phyloP scores from a whole-genome alignment of 2,797 vertebrate species.

The Hozukius guyotensis region DNA sequence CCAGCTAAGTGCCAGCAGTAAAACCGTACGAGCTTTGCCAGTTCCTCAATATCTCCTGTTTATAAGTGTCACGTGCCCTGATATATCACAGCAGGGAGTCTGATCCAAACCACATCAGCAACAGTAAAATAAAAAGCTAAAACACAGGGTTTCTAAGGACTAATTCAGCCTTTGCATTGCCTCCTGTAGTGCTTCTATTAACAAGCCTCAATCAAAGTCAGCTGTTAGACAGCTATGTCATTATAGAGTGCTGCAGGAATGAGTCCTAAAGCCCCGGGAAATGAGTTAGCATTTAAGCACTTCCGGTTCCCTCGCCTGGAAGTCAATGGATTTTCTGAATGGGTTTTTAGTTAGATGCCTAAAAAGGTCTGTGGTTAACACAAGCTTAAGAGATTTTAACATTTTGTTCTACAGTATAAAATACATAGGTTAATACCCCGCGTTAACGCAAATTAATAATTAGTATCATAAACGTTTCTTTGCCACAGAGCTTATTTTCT shows the following conservation, averaged over 20 bases:
- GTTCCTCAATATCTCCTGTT: conserved; percentile 28
- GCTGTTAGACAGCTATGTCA: neutral
- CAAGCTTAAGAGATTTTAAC: too few relatives aligned
- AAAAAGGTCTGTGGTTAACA: too few relatives aligned
- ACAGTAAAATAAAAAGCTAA: conserved; percentile 11
- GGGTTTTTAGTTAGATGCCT: too few relatives aligned
- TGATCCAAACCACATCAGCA: conserved; percentile 5
- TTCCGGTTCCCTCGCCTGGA: too few relatives aligned
- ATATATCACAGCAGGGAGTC: conserved; percentile 31
- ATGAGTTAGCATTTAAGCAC: too few relatives aligned
- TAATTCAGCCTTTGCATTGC: neutral
- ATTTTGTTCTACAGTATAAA: too few relatives aligned
- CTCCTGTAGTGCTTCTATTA: neutral
- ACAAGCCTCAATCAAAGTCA: neutral
- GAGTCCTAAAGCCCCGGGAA: too few relatives aligned
- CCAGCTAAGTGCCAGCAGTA: conserved; percentile 38
- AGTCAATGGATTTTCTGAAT: too few relatives aligned
- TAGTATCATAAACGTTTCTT: too few relatives aligned
- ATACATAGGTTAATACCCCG: too few relatives aligned
- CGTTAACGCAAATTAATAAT: too few relatives aligned
- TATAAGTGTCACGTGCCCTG: conserved; percentile 14
- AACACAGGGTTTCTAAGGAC: neutral
- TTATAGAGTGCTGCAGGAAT: neutral
- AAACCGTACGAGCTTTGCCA: conserved; percentile 22
- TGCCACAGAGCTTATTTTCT: too few relatives aligned